These are phyloP conservation scores for Damaliscus lunatus DNA, from an alignment of 2,113 vertebrate genomes.

Conservation along the genomic window DNA sequence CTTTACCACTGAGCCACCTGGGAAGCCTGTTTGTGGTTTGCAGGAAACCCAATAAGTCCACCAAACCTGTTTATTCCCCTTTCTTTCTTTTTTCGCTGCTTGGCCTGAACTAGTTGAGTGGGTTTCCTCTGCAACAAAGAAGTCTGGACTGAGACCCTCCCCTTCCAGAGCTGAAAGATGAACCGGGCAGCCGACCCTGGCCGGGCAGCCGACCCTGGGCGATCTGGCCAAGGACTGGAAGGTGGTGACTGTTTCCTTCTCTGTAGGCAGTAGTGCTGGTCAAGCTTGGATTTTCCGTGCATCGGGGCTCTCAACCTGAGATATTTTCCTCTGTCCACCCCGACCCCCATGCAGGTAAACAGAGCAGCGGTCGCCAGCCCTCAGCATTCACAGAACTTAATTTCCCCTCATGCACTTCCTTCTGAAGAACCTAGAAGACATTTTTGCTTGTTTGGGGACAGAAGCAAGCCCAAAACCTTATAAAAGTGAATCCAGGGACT, in stretches of 20 bases:
- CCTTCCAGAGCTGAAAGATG: neutral
- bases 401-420: conserved; percentile 5
- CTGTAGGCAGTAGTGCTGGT: neutral
- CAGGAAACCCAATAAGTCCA: neutral
- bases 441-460: neutral
- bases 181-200: neutral
- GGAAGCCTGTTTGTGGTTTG: neutral
- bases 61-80: neutral
- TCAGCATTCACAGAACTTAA: neutral
- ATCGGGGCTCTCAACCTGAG: neutral
- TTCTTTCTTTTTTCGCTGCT: neutral
- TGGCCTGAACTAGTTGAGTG: neutral
- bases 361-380: neutral
- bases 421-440: neutral
- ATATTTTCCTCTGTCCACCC: neutral
- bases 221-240: neutral
- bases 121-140: conserved; percentile 27
- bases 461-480: neutral
- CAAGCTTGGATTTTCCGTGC: neutral
- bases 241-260: neutral
- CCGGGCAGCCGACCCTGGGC: too few relatives aligned
- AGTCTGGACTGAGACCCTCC: neutral
- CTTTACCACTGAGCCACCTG: neutral
- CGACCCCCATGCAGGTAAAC: neutral
- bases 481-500: neutral